These are phyloP conservation scores for Monochamus alternatus DNA, from an alignment of 2,888 invertebrate species.

Conservation along the genomic window DNA sequence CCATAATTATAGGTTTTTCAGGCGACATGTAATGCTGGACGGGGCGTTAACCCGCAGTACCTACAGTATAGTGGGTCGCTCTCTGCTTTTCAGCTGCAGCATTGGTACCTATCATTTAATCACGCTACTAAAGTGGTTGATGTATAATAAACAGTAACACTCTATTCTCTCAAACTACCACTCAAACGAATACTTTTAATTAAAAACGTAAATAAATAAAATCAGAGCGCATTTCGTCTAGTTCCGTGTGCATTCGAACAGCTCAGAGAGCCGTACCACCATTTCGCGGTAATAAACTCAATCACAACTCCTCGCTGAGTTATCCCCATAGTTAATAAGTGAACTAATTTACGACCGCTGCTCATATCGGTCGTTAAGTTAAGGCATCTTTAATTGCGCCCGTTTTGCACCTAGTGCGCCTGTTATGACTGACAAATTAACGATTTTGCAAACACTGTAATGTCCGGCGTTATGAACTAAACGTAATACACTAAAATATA, in stretches of 20 bases:
- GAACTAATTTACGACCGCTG: slow-evolving; percentile 16
- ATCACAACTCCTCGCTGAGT: slow-evolving; percentile 15
- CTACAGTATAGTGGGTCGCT: neutral
- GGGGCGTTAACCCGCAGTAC: too few species aligned
- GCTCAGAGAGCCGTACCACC: neutral
- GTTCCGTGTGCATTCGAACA: neutral
- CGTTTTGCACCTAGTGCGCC: slow-evolving; percentile 41
- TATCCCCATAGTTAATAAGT: slow-evolving; percentile 15
- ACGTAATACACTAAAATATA: slow-evolving; percentile 37
- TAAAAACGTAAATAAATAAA: neutral
- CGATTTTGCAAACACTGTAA: slow-evolving; percentile 42
- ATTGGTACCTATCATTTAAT: too few species aligned
- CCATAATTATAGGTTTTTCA: too few species aligned
- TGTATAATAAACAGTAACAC: too few species aligned
- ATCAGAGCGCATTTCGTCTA: too few species aligned
- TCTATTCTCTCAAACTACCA: too few species aligned
- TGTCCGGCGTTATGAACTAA: slow-evolving; percentile 36
- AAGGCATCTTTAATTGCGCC: slow-evolving; percentile 39
- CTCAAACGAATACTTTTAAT: neutral
- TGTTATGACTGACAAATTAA: slow-evolving; percentile 44
- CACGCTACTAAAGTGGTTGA: too few species aligned
- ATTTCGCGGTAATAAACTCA: neutral
- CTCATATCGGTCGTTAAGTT: slow-evolving; percentile 22
- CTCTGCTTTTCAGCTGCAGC: too few species aligned
- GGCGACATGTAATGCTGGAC: too few species aligned